A percentile compares a stretch with the other conserved stretches of the same genome.
phyloP scores from a whole-genome alignment of 2,113 vertebrate species.

The Mellivora capensis region DNA sequence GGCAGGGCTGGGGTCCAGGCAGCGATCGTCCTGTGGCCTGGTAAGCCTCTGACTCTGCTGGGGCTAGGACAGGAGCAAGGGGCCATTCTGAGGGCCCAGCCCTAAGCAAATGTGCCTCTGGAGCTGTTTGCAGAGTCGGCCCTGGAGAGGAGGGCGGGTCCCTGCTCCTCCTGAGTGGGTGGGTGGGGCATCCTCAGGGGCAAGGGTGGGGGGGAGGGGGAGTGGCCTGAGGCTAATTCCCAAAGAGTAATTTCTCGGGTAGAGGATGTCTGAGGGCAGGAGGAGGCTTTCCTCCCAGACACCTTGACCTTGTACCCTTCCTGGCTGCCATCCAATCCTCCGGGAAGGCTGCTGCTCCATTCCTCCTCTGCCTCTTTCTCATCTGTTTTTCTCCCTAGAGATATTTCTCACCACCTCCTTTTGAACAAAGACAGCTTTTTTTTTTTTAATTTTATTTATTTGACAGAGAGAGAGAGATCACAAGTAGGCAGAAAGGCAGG shows the following conservation, averaged over 20 bases:
- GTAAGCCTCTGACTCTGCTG: neutral
- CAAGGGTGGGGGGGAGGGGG: neutral
- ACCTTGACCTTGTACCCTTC: neutral
- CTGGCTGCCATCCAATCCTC: neutral
- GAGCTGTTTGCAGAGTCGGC: neutral
- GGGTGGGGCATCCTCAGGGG: neutral
- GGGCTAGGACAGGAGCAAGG: neutral
- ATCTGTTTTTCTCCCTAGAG: neutral
- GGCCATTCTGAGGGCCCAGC: neutral
- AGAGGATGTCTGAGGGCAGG: neutral
- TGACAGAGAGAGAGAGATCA: no score
- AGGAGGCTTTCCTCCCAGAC: neutral
- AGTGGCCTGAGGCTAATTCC: neutral
- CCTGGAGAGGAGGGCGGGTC: neutral
- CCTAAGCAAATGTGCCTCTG: neutral
- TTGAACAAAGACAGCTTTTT: neutral
- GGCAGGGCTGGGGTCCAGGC: neutral
- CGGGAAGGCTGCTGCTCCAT: neutral
- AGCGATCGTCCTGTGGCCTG: rapidly evolving
- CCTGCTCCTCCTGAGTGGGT: neutral
- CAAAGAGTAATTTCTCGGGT: neutral
- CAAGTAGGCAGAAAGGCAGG: no score
- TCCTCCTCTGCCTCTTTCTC: neutral
- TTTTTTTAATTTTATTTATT: no score
- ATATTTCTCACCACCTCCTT: neutral